A percentile compares a stretch with the other conserved stretches of the same genome.
These are phyloP conservation scores for Diacarnus erythraeanus DNA, from an alignment of 37 sponge, comb jelly and placozoan species.

Conservation along the genomic window DNA sequence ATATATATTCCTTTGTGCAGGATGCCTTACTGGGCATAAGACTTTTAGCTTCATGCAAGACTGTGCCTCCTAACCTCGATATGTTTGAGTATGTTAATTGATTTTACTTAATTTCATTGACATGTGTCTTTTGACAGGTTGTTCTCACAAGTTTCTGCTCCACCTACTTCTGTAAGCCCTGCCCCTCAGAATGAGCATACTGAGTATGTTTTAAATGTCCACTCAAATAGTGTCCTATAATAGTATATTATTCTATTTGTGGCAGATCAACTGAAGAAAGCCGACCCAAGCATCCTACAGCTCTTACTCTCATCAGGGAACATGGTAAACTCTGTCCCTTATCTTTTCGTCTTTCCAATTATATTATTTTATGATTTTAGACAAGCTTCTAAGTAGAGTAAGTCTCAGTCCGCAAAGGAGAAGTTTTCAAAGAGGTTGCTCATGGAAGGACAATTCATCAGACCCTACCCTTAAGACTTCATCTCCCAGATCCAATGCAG, in stretches of 20 bases:
- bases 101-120: too few relatives aligned
- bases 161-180: background rate
- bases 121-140: too few relatives aligned
- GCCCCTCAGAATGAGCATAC: background rate
- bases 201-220: background rate
- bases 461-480: too few relatives aligned
- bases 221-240: too few relatives aligned
- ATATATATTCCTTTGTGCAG: too few relatives aligned
- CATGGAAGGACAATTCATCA: constrained; percentile 45
- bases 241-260: too few relatives aligned
- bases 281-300: constrained; percentile 52
- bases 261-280: too few relatives aligned
- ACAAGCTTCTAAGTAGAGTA: constrained; percentile 32
- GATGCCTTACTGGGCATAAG: too few relatives aligned
- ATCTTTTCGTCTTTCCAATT: background rate
- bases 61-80: too few relatives aligned
- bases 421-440: constrained; percentile 72
- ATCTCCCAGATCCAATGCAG: too few relatives aligned
- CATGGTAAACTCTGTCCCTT: constrained; percentile 28
- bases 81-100: too few relatives aligned
- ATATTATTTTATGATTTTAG: background rate
- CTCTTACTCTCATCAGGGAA: constrained; percentile 55
- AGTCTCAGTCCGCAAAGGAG: constrained; percentile 72
- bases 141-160: background rate
- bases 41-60: too few relatives aligned